Evolutionary conservation across 35 echinoderm and acorn worm genomes (phyloP).

Genomic region (Ophiothrix spiculata): DNA sequence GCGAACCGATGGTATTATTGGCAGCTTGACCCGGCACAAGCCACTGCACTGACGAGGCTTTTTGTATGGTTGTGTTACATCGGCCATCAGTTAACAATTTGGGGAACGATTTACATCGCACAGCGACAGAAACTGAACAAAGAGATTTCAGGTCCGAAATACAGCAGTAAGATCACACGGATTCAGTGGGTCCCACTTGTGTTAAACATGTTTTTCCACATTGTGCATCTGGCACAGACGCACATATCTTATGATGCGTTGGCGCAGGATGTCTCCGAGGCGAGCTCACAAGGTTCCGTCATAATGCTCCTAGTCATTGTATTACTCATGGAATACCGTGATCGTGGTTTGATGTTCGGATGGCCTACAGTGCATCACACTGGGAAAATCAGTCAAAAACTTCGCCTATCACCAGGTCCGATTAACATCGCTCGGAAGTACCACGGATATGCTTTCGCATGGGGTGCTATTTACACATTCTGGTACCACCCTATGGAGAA

Average conservation of each 20-base stretch:
- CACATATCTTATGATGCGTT: conserved; percentile 75
- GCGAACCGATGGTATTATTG: conserved; percentile 81
- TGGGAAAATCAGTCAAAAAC: conserved; percentile 42
- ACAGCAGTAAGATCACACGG: conserved; percentile 40
- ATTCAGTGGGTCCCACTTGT: conserved; percentile 64
- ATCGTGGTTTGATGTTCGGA: conserved; percentile 81
- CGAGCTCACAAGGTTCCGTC: conserved; percentile 76
- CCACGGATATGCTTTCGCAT: conserved; percentile 84
- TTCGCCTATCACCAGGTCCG: conserved; percentile 52
- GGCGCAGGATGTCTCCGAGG: conserved; percentile 71
- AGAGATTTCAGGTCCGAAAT: conserved; percentile 26
- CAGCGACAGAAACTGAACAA: conserved; percentile 49
- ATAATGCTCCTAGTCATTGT: conserved; percentile 73
- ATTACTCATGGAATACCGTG: conserved; percentile 72
- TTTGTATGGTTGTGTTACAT: conserved; percentile 77
- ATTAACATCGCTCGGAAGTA: conserved; percentile 68
- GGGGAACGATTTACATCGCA: conserved; percentile 70
- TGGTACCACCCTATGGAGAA: conserved; percentile 99
- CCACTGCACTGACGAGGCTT: conserved; percentile 36
- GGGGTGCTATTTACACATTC: conserved; percentile 84
- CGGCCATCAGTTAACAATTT: conserved; percentile 74
- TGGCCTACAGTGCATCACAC: conserved; percentile 61
- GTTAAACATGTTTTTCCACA: conserved; percentile 61
- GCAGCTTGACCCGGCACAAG: conserved; percentile 56
- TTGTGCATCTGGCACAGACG: conserved; percentile 74